Percentiles rank a stretch among this genome's conserved stretches.
Evolutionary conservation across 2,888 invertebrate genomes (phyloP).

Genomic region (Ferdinandea cuprea): DNA sequence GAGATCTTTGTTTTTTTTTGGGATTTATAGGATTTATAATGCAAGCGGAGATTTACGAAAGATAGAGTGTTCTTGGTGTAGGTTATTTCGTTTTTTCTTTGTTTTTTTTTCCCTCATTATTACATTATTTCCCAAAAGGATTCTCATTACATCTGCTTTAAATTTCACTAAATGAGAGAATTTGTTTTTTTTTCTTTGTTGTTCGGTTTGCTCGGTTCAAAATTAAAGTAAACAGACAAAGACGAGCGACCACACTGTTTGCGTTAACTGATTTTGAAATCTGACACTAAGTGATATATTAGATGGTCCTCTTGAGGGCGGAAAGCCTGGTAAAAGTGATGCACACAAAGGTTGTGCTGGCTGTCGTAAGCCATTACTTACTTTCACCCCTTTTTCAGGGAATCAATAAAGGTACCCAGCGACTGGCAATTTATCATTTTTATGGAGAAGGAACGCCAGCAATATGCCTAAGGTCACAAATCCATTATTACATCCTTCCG

Average conservation of each 20-base stretch:
- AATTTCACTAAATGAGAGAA: slow-evolving; percentile 47
- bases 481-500: slow-evolving; percentile 74
- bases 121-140: slow-evolving; percentile 39
- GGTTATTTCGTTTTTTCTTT: neutral
- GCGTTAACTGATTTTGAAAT: slow-evolving; percentile 70
- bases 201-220: slow-evolving; percentile 12
- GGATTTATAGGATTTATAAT: slow-evolving; percentile 73
- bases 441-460: slow-evolving; percentile 62
- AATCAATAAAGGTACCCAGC: slow-evolving; percentile 65
- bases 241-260: slow-evolving; percentile 54
- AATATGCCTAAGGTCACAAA: slow-evolving; percentile 74
- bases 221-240: slow-evolving; percentile 18
- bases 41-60: slow-evolving; percentile 69
- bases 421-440: slow-evolving; percentile 70
- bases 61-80: slow-evolving; percentile 54
- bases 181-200: neutral
- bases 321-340: slow-evolving; percentile 22
- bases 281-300: slow-evolving; percentile 74
- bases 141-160: slow-evolving; percentile 47
- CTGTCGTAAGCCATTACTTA: slow-evolving; percentile 45
- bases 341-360: slow-evolving; percentile 23
- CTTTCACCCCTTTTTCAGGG: slow-evolving; percentile 5
- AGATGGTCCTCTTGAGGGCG: slow-evolving; percentile 26
- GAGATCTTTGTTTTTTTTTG: slow-evolving; percentile 60
- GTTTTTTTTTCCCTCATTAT: no score